These are phyloP conservation scores for Hephaestus fuliginosus DNA, from an alignment of 2,797 vertebrate species.

Conservation along the genomic window DNA sequence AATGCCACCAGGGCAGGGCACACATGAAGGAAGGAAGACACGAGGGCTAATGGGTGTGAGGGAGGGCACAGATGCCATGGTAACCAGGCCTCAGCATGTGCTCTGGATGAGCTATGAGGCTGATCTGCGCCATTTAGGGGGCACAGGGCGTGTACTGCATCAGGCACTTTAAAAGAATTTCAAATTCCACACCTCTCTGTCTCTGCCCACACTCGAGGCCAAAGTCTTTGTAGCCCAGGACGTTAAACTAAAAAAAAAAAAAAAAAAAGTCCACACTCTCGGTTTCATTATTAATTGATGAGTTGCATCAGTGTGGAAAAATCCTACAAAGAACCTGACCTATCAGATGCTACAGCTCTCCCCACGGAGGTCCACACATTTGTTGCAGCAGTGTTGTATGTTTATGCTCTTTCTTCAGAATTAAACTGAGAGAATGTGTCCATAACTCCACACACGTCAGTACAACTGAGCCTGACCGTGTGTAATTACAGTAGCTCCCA, in stretches of 20 bases:
- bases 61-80: conserved; percentile 74
- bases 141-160: conserved; percentile 36
- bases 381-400: conserved; percentile 9
- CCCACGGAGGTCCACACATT: background rate
- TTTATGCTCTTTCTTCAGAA: conserved; percentile 17
- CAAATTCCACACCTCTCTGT: conserved; percentile 33
- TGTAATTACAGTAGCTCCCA: conserved; percentile 56
- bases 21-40: conserved; percentile 56
- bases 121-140: conserved; percentile 52
- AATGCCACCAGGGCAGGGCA: conserved; percentile 57
- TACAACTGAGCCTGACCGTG: conserved; percentile 9
- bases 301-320: conserved; percentile 5
- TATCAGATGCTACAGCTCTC: conserved; percentile 16
- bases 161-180: conserved; percentile 33
- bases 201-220: conserved; percentile 16
- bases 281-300: conserved; percentile 16
- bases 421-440: conserved; percentile 4
- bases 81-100: conserved; percentile 66
- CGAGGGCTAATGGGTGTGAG: conserved; percentile 63
- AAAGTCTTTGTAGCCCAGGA: conserved; percentile 8
- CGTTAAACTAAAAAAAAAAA: background rate
- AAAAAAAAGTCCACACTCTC: background rate
- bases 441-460: conserved; percentile 1
- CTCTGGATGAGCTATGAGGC: conserved; percentile 48
- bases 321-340: conserved; percentile 6